Conservation (phyloP, 2,797 vertebrate genomes). For the Eulemur rubriventer region DNA sequence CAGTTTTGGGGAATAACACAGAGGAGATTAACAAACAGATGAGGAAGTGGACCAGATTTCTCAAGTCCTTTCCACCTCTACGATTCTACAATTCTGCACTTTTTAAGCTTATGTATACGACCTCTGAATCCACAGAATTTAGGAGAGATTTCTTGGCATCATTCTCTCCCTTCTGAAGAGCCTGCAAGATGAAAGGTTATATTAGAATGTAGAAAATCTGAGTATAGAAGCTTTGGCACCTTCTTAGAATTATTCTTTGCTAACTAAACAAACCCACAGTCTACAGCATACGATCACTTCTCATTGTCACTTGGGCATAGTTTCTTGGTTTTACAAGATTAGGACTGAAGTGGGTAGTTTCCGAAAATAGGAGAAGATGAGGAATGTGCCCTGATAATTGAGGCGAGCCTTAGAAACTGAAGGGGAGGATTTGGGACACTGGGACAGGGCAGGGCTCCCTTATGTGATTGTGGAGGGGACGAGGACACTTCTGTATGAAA, state of each 20-base stretch:
- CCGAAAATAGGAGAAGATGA: constrained; percentile 28
- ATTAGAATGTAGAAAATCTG: not conserved
- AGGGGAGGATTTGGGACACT: not conserved
- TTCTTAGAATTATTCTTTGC: constrained; percentile 17
- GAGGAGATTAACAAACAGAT: not conserved
- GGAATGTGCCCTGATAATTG: not conserved
- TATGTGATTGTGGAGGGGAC: not conserved
- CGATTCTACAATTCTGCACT: not conserved
- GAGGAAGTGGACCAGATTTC: not conserved
- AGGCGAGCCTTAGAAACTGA: not conserved
- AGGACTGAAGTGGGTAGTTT: constrained; percentile 5
- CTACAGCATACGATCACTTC: not conserved
- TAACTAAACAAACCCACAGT: constrained; percentile 16
- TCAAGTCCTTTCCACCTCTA: not conserved
- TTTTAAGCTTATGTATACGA: not conserved
- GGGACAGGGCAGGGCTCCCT: not conserved
- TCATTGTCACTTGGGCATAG: not conserved
- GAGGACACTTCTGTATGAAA: not conserved
- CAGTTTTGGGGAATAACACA: constrained; percentile 2
- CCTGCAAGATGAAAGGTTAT: not conserved
- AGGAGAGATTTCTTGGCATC: constrained; percentile 1
- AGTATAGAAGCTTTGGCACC: not conserved
- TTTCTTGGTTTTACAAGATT: constrained; percentile 34
- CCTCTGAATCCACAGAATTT: not conserved
- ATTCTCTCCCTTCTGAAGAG: not conserved